phyloP scores from a whole-genome alignment of 53 echinoderm and acorn worm species.

The Arbacia lixula region DNA sequence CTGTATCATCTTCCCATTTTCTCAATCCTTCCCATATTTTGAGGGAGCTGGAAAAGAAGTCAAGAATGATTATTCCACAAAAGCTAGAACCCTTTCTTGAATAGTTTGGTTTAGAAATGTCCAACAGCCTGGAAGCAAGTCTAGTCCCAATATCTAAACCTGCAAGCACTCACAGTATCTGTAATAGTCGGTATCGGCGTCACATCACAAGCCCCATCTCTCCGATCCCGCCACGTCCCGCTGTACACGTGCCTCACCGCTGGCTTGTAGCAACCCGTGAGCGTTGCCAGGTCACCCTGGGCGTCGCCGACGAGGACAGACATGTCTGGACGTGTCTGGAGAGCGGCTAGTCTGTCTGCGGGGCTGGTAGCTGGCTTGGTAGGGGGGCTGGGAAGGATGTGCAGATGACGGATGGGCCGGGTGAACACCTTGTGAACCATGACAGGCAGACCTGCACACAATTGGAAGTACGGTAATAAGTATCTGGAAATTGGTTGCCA shows the following conservation, averaged over 20 bases:
- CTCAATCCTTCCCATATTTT: too few relatives aligned
- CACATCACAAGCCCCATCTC: conserved; percentile 39
- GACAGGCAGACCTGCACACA: conserved; percentile 70
- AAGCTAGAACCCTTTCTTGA: too few relatives aligned
- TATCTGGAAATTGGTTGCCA: too few relatives aligned
- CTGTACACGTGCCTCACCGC: conserved; percentile 39
- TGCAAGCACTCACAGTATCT: conserved; percentile 23
- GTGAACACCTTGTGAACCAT: conserved; percentile 61
- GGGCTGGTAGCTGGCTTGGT: not conserved
- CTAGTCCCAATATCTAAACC: too few relatives aligned
- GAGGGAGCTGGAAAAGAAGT: too few relatives aligned
- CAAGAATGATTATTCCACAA: too few relatives aligned
- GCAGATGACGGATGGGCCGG: conserved; percentile 36
- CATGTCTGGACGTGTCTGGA: conserved; percentile 17
- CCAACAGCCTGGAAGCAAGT: too few relatives aligned
- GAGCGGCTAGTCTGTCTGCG: conserved; percentile 11
- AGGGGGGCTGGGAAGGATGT: conserved; percentile 42
- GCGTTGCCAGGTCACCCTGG: conserved; percentile 26
- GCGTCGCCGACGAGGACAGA: conserved; percentile 34
- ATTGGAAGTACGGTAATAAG: too few relatives aligned
- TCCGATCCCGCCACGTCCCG: conserved; percentile 36
- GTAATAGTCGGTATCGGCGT: not conserved
- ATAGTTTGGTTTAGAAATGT: too few relatives aligned
- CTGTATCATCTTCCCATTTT: too few relatives aligned
- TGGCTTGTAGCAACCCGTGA: conserved; percentile 38